Conservation (phyloP, 2,113 vertebrate genomes). For the Peromyscus californicus region DNA sequence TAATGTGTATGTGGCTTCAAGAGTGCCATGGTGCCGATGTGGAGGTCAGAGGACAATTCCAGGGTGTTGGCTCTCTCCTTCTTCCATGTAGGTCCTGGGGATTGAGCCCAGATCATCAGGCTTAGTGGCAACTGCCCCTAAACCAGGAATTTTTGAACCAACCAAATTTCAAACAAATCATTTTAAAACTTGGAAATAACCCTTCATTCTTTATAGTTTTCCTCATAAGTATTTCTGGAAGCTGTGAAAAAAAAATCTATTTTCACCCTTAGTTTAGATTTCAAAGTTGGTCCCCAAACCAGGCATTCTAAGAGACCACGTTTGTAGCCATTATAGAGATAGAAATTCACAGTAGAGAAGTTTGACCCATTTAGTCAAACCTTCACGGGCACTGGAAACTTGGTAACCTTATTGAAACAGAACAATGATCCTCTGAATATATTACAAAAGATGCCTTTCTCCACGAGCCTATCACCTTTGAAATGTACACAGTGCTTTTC, state of each 20-base stretch:
- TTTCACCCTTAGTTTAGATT: slow-evolving; percentile 76
- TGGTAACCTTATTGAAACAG: slow-evolving; percentile 62
- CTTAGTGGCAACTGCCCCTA: neutral
- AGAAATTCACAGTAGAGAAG: slow-evolving; percentile 82
- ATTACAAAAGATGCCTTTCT: slow-evolving; percentile 70
- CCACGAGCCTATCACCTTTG: slow-evolving; percentile 64
- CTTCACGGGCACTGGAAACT: slow-evolving; percentile 58
- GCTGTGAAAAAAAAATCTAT: slow-evolving; percentile 39
- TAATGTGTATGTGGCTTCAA: neutral
- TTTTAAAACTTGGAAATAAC: slow-evolving; percentile 67
- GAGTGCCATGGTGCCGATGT: neutral
- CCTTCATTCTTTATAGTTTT: neutral
- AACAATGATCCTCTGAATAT: slow-evolving; percentile 75
- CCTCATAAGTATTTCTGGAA: slow-evolving; percentile 69
- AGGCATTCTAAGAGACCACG: slow-evolving; percentile 72
- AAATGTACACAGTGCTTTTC: slow-evolving; percentile 64
- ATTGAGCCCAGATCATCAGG: neutral
- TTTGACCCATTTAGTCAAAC: slow-evolving; percentile 81
- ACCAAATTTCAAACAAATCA: slow-evolving; percentile 46
- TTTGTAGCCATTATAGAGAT: slow-evolving; percentile 64
- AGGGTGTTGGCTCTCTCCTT: neutral
- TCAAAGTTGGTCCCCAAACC: slow-evolving; percentile 80
- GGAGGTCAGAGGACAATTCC: neutral
- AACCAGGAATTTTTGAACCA: slow-evolving; percentile 44
- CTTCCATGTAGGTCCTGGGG: neutral